Base-by-base conservation (phyloP, 2,797 vertebrate species). In the Spinus pinus region DNA sequence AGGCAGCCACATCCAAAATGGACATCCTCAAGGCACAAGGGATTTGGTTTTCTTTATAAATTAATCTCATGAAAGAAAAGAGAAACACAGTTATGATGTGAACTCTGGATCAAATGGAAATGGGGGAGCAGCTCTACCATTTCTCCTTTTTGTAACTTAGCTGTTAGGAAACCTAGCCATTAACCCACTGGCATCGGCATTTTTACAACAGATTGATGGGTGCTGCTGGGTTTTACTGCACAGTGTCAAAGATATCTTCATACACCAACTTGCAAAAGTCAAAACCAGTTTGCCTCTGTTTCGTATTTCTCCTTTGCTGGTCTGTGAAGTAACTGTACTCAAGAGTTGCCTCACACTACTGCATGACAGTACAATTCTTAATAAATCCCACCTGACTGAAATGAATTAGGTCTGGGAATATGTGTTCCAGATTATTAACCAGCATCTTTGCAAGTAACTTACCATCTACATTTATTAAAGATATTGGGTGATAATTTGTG, bases 351-450 rank as follows among this genome's bases (percentile, higher is more conserved):
- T 97, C 85, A 85, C 46, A 94, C 90, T 81, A 86, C 89, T 85
- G 74, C 80, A 69, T 92, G 93, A 92, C 95, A 96, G 85, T 83
- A 93, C 91, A 86, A 93, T 97, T 97, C 93, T 96, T 96, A 97
- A 97, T 96, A 97, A 96, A 97, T 97, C 95, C 90, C 95, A 96
- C 73, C 95, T 96, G 94, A 97, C 95, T 95, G 94, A 96, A 96
- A 97, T 96, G 93, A 97, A 97, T 97, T 97, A 89, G 93, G 64
- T 91, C 91, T 93, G 97, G 95, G 97, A 97, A 97, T 98, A 97
- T 93, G 96, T 78, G 97, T 98, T 97, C 96, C 95, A 97, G 96
- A 91, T 96, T 97, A 97, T 98, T 97, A 98, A 96, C 91, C 93
- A 96, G 94, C 93, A 97, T 86, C 97, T 97, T 98, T 96, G 95